Conservation (phyloP, 2,113 vertebrate species). For the Melanocharis versteri region DNA sequence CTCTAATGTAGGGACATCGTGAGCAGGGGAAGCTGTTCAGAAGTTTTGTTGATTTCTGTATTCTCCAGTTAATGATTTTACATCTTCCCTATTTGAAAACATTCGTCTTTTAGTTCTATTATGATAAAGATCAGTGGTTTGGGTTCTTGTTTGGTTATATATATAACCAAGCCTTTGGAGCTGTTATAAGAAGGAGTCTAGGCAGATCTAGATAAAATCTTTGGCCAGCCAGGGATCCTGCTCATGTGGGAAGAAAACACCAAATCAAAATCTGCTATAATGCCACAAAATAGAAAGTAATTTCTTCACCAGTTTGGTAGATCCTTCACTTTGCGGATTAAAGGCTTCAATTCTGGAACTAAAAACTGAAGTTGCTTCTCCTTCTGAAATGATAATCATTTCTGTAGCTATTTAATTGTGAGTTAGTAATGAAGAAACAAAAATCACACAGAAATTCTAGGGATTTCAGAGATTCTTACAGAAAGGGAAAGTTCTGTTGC, state of each 20-base stretch:
- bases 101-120: background rate
- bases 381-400: background rate
- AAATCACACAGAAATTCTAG: background rate
- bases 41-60: background rate
- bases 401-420: background rate
- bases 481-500: background rate
- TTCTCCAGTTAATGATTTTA: background rate
- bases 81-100: background rate
- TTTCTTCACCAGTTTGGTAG: background rate
- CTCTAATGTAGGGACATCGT: accelerated
- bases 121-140: background rate
- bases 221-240: background rate
- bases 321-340: background rate
- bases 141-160: background rate
- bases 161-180: background rate
- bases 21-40: background rate
- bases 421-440: background rate
- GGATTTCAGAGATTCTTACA: background rate
- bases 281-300: background rate
- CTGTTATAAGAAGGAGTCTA: background rate
- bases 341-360: background rate
- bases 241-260: background rate
- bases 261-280: background rate
- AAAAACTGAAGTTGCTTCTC: background rate
- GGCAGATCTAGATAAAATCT: background rate